These are phyloP conservation scores for Leucophenga varia DNA, from an alignment of 1,140 invertebrate species.

Conservation along the genomic window DNA sequence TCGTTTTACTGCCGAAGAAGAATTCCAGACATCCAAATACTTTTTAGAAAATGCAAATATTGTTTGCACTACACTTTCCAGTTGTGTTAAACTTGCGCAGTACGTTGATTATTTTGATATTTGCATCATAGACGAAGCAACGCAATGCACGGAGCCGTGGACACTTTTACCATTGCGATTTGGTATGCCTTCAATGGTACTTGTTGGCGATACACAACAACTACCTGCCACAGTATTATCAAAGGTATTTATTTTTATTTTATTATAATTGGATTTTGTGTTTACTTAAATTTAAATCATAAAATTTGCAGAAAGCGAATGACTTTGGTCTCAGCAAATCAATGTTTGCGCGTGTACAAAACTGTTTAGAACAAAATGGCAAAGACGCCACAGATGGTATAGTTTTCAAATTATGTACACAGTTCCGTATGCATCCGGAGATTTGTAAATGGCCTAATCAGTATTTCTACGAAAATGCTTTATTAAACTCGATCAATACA, in stretches of 20 bases:
- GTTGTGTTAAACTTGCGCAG: conserved; percentile 36
- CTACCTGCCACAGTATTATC: conserved; percentile 80
- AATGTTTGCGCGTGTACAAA: conserved; percentile 61
- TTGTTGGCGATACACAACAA: conserved; percentile 89
- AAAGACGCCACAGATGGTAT: conserved; percentile 24
- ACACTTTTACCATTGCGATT: conserved; percentile 77
- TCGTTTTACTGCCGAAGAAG: conserved; percentile 28
- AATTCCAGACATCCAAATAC: conserved; percentile 23
- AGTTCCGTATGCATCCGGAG: conserved; percentile 86
- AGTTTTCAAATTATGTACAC: conserved; percentile 67
- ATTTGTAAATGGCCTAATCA: conserved; percentile 75
- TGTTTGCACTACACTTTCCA: conserved; percentile 57
- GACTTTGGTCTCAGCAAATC: conserved; percentile 38
- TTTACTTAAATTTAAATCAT: background rate
- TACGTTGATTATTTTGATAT: conserved; percentile 66
- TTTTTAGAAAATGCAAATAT: conserved; percentile 43
- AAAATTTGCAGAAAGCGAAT: conserved; percentile 29
- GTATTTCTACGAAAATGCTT: conserved; percentile 78
- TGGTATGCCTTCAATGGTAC: conserved; percentile 70
- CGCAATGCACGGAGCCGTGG: conserved; percentile 81
- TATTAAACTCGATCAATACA: conserved; percentile 33
- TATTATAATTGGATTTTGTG: conserved; percentile 1
- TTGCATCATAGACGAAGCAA: conserved; percentile 91
- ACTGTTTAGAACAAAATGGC: conserved; percentile 51
- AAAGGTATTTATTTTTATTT: conserved; percentile 57